Conservation (phyloP, 2,113 vertebrate genomes). For the Poeciliopsis occidentalis region DNA sequence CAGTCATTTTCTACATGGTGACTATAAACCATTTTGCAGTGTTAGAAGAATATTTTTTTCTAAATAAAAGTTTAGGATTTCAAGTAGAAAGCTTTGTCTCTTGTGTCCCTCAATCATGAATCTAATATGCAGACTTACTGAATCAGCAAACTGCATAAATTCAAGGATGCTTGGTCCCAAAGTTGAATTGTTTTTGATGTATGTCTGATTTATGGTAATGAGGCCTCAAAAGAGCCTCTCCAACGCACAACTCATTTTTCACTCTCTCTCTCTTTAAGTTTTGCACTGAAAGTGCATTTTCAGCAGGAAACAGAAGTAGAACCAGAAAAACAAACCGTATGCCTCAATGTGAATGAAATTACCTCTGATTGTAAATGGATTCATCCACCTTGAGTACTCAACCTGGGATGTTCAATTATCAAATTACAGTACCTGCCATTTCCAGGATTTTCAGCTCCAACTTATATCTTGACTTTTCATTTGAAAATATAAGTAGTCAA, state of each 20-base stretch:
- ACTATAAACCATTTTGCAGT: not conserved
- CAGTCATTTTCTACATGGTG: not conserved
- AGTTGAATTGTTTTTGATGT: slow-evolving; percentile 43
- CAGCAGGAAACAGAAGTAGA: slow-evolving; percentile 50
- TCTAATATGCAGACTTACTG: slow-evolving; percentile 46
- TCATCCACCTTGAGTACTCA: slow-evolving; percentile 48
- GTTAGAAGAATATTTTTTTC: slow-evolving; percentile 11
- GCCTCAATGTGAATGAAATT: slow-evolving; percentile 53
- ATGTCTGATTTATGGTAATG: slow-evolving; percentile 69
- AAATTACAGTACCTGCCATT: slow-evolving; percentile 17
- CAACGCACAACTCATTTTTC: slow-evolving; percentile 19
- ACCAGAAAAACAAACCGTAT: slow-evolving; percentile 48
- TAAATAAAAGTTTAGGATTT: not conserved
- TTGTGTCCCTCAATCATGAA: slow-evolving; percentile 37
- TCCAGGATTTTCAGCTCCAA: slow-evolving; percentile 20
- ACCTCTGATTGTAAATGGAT: slow-evolving; percentile 59
- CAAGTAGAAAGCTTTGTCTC: slow-evolving; percentile 19
- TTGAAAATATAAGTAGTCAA: slow-evolving; percentile 1
- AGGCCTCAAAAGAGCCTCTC: slow-evolving; percentile 45
- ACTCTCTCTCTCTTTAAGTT: slow-evolving; percentile 34
- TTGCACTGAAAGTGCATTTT: slow-evolving; percentile 63
- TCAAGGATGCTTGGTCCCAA: slow-evolving; percentile 30
- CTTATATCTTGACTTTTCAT: slow-evolving; percentile 13
- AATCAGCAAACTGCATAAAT: slow-evolving; percentile 60
- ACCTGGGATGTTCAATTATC: slow-evolving; percentile 36